Percentiles rank a stretch among this genome's conserved stretches.
phyloP scores from a whole-genome alignment of 2,797 vertebrate genomes.

The Micrastur ruficollis region DNA sequence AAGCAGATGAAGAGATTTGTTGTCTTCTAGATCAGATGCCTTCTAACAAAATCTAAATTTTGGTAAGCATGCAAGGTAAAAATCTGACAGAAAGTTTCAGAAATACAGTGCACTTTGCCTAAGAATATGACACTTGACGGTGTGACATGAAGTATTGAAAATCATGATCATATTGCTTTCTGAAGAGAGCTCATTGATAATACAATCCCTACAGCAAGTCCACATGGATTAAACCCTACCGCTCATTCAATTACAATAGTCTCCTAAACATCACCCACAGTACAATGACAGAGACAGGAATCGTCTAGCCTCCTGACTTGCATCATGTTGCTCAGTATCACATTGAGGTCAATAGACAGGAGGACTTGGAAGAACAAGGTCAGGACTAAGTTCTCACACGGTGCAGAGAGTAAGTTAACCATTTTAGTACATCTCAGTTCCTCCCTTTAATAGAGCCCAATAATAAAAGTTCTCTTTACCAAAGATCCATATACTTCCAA shows the following conservation, averaged over 20 bases:
- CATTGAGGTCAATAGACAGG: neutral
- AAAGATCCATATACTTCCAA: neutral
- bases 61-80: neutral
- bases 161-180: neutral
- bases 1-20: neutral
- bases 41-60: neutral
- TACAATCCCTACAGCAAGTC: neutral
- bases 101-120: neutral
- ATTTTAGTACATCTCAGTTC: neutral
- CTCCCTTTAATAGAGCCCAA: neutral
- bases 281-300: neutral
- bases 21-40: neutral
- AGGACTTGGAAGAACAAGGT: neutral
- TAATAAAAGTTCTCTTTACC: neutral
- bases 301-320: neutral
- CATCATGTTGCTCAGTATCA: neutral
- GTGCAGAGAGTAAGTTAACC: neutral
- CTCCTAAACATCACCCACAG: neutral
- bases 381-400: neutral
- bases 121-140: neutral
- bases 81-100: neutral
- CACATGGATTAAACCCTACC: neutral
- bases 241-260: accelerated
- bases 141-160: neutral
- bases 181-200: neutral